These are phyloP conservation scores for Mesocentrotus franciscanus DNA, from an alignment of 53 echinoderm and acorn worm genomes.

Conservation along the genomic window DNA sequence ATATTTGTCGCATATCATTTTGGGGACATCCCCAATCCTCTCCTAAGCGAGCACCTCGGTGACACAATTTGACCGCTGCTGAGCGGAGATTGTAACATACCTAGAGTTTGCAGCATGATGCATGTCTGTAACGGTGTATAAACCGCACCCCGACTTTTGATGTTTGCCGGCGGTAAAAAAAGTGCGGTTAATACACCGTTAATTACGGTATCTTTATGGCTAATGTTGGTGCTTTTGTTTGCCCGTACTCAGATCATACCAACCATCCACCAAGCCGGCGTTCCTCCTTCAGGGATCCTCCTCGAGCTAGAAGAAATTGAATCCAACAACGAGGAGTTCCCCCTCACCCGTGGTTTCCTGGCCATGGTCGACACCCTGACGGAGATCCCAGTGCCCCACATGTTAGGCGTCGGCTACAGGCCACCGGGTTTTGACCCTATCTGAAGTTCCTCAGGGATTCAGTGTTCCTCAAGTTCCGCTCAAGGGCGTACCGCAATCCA, in stretches of 20 bases:
- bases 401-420: slow-evolving; percentile 88
- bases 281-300: slow-evolving; percentile 79
- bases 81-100: too few relatives aligned
- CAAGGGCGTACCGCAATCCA: slow-evolving; percentile 85
- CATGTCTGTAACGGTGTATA: too few relatives aligned
- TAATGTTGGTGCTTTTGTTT: not conserved
- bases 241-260: slow-evolving; percentile 76
- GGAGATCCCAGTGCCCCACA: slow-evolving; percentile 82
- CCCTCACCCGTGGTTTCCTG: slow-evolving; percentile 87
- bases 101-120: too few relatives aligned
- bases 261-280: slow-evolving; percentile 74
- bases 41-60: too few relatives aligned
- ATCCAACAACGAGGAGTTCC: slow-evolving; percentile 89
- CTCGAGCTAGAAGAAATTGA: slow-evolving; percentile 97
- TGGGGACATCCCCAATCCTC: too few relatives aligned
- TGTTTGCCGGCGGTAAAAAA: too few relatives aligned
- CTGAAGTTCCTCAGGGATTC: slow-evolving; percentile 91
- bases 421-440: slow-evolving; percentile 98
- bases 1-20: too few relatives aligned
- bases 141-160: too few relatives aligned
- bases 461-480: slow-evolving; percentile 88
- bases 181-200: too few relatives aligned
- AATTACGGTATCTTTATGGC: too few relatives aligned
- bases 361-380: slow-evolving; percentile 77
- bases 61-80: too few relatives aligned